Evolutionary conservation across 2,113 vertebrate species (phyloP), one percentile per base, ranked within the genome.

Genomic region (Neolamprologus brichardi): DNA sequence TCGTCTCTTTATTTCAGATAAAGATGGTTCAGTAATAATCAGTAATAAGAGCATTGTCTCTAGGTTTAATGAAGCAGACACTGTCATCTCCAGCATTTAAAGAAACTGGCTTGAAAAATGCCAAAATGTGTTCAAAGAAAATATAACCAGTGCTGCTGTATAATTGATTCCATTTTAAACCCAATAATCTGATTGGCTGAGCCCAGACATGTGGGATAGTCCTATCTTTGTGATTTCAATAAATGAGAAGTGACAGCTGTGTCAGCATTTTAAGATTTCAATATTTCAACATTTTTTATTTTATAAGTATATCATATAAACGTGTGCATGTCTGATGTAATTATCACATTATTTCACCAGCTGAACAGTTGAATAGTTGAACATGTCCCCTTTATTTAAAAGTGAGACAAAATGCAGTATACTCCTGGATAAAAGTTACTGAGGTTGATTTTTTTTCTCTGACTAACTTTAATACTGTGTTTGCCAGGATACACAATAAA

Each of bases 221-320:
- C 12, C 20, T 23, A 7, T 13, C 20, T 54, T 54, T 23, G 1
- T 13, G 20, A 54, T 54, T 54, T 54, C 52, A 23, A 2, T 23
- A 7, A 13, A 54, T 23, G 20, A 54, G 52, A 54, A 54, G 11
- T 7, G 20, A 54, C 20, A 54, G 52, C 52, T 23, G 0, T 0
- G 20, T 23, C 52, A 23, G 20, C 52, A 54, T 23, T 54, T 53
- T 23, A 12, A 23, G 3, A 53, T 53, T 12, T 53, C 52, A 53
- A 53, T 53, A 23, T 23, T 52, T 52, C 18, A 52, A 52, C 51
- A 10, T 52, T 6, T 52, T 53, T 53, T 53, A 52, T 52, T 52
- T 52, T 52, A n/a, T 3, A 53, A 53, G n/a, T 20, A 23, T 23
- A 54, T 54, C 11, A 54, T 23, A 54, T 54, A 23, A 23, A 23